These are phyloP conservation scores for Hydropsyche tenuis DNA, from an alignment of 1,140 invertebrate genomes.

Conservation along the genomic window DNA sequence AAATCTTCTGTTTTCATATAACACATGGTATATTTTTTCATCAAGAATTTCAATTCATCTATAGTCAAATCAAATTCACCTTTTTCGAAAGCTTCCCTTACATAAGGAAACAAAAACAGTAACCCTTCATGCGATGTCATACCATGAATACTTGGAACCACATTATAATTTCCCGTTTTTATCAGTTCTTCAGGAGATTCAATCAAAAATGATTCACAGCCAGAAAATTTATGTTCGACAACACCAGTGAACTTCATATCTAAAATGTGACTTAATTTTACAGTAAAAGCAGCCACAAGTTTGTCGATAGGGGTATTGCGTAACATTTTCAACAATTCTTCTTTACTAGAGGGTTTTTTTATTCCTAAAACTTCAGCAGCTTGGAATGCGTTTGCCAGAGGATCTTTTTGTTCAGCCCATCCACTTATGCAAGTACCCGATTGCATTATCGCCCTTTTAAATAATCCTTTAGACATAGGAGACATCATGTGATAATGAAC, in stretches of 20 bases:
- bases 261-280: too few relatives aligned
- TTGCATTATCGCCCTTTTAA: slow-evolving; percentile 68
- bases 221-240: slow-evolving; percentile 6
- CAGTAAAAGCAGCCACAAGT: not conserved
- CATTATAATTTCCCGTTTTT: slow-evolving; percentile 53
- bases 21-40: not conserved
- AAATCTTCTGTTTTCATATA: not conserved
- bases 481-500: slow-evolving; percentile 55
- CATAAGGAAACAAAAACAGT: slow-evolving; percentile 46
- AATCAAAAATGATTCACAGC: not conserved
- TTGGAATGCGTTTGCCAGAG: not conserved
- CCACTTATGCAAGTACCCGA: slow-evolving; percentile 56
- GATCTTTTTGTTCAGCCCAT: not conserved
- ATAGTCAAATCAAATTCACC: too few relatives aligned
- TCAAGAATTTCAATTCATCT: slow-evolving; percentile 44
- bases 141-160: slow-evolving; percentile 55
- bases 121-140: slow-evolving; percentile 55
- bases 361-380: not conserved
- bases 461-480: slow-evolving; percentile 58
- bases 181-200: slow-evolving; percentile 10
- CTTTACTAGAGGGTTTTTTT: not conserved
- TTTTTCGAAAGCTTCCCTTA: too few relatives aligned
- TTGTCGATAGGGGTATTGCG: not conserved
- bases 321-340: slow-evolving; percentile 4
- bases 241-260: not conserved